Conservation (phyloP, 2,113 vertebrate genomes). For the Perca schrenkii region DNA sequence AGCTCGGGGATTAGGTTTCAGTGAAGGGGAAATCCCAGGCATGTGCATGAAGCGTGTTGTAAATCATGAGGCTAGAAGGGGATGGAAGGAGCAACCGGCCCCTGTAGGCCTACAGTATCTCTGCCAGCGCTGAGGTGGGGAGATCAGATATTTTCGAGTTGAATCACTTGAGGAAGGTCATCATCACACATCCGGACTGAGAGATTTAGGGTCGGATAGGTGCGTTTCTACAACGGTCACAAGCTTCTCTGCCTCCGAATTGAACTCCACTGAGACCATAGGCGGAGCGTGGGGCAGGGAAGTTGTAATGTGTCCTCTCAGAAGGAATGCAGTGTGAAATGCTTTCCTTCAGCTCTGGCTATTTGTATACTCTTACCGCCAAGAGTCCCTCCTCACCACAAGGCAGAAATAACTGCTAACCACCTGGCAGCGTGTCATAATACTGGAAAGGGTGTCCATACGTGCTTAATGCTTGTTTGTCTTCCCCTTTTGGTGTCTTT, state of each 20-base stretch:
- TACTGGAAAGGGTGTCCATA: conserved; percentile 13
- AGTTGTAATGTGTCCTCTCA: conserved; percentile 9
- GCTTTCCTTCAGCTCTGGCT: conserved; percentile 50
- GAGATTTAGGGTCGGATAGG: not conserved
- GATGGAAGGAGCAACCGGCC: conserved; percentile 32
- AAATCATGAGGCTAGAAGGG: conserved; percentile 59
- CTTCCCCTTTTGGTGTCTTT: not conserved
- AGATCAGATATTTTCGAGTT: conserved; percentile 45
- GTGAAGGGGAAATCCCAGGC: conserved; percentile 65
- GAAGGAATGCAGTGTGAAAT: conserved; percentile 59
- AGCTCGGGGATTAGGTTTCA: conserved; percentile 63
- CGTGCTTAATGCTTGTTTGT: not conserved
- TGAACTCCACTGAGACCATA: not conserved
- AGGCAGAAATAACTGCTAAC: conserved; percentile 53
- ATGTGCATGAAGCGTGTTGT: conserved; percentile 61
- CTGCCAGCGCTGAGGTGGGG: conserved; percentile 27
- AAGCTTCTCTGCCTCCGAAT: not conserved
- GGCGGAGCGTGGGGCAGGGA: not conserved
- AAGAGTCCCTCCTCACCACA: conserved; percentile 25
- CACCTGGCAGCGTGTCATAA: conserved; percentile 27
- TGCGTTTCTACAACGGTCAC: not conserved
- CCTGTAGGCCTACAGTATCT: conserved; percentile 39
- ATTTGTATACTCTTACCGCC: conserved; percentile 56
- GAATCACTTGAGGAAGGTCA: conserved; percentile 41
- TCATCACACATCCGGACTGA: conserved; percentile 50